Conservation (phyloP, 2,888 invertebrate species). For the Limenitis camilla region DNA sequence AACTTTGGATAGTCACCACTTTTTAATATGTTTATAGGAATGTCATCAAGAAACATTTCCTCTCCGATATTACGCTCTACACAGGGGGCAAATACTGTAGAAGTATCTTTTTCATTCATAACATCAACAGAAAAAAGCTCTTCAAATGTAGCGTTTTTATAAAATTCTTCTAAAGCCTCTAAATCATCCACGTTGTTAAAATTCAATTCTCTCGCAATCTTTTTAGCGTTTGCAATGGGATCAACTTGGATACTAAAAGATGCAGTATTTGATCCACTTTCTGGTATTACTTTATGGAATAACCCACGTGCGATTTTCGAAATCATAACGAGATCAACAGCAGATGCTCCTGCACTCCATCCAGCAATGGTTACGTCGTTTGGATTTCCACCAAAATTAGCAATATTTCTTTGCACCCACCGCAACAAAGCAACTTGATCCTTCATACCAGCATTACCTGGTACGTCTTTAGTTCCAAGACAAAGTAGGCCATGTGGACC, state of each 20-base stretch:
- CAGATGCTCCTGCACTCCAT: constrained; percentile 43
- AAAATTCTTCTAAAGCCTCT: constrained; percentile 30
- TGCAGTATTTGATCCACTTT: constrained; percentile 38
- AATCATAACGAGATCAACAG: constrained; percentile 43
- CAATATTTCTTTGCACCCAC: constrained; percentile 41
- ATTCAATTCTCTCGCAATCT: constrained; percentile 33
- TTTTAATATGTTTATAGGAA: constrained; percentile 36
- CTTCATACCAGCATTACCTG: constrained; percentile 56
- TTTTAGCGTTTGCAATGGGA: constrained; percentile 40
- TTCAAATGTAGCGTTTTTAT: too few species aligned
- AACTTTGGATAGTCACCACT: constrained; percentile 34
- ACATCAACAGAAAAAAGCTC: constrained; percentile 36
- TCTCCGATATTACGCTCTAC: constrained; percentile 34
- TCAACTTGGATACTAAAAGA: constrained; percentile 37
- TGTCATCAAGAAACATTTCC: constrained; percentile 35
- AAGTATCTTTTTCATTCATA: constrained; percentile 21
- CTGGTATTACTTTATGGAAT: constrained; percentile 43
- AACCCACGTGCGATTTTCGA: constrained; percentile 39
- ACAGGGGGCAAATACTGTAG: constrained; percentile 32
- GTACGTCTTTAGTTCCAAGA: constrained; percentile 43
- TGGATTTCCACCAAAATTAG: constrained; percentile 47
- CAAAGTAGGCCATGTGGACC: constrained; percentile 45
- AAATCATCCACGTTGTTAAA: constrained; percentile 36
- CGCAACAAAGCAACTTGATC: constrained; percentile 46
- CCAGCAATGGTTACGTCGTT: constrained; percentile 46